Evolutionary conservation across 2,113 vertebrate species (phyloP), one percentile per base, ranked within the genome.

Genomic region (Lipotes vexillifer): DNA sequence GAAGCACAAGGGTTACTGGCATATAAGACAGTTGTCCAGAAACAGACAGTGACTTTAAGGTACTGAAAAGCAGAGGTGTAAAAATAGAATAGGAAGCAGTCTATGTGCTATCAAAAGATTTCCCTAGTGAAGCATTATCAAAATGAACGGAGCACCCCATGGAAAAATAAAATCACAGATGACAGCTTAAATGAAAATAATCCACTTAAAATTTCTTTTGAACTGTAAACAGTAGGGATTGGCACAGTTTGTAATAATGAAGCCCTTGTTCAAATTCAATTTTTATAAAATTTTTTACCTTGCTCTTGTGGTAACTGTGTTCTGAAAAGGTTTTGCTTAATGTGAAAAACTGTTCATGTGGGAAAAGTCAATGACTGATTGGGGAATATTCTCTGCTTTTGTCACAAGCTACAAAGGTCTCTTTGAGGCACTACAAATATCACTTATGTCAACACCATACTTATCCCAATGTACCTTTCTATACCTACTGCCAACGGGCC

Each of bases 121-220:
- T 93, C 78, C 49, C 55, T 83, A 89, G 77, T 36, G 83, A 97
- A 91, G 36, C 9, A 44, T 36, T 82, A 89, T 78, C 85, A 96
- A 81, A 84, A 95, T 93, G 82, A 95, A 96, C 93, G 83, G 55
- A 72, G 61, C 61, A 93, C 55, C 41, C n/a, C 31, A 36, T 36
- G 33, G 86, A 89, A 96, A 96, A 96, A 87, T 89, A 74, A 96
- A 95, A 96, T 90, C 74, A 93, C 18, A 91, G 41, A 91, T 96
- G 94, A 96, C 93, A 98, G 78, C 11, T 86, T 94, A 95, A 92
- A 81, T 88, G 80, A 94, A 97, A 96, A 97, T 92, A 90, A 96
- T 25, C 80, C 75, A 93, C 83, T 94, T 86, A 83, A 88, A 83
- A 87, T 90, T 92, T 97, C 84, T 61, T 96, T 95, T 69, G 49